These are phyloP conservation scores for Neodiprion lecontei DNA, from an alignment of 1,140 invertebrate species.

Conservation along the genomic window DNA sequence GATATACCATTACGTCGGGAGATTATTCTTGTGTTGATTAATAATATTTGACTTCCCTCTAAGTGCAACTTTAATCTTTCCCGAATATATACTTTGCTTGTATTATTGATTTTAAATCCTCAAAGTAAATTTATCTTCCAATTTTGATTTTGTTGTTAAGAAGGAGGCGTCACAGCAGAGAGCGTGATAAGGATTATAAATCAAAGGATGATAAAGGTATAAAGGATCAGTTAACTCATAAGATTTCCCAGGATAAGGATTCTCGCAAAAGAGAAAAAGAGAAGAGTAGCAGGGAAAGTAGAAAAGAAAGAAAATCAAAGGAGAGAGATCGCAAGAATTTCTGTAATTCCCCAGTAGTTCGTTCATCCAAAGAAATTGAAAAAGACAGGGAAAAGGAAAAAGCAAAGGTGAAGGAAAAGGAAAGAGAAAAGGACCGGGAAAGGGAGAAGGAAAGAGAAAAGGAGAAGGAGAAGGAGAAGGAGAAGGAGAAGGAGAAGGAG, in stretches of 20 bases:
- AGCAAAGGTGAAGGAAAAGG: constrained; percentile 38
- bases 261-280: constrained; percentile 12
- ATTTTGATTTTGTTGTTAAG: neutral
- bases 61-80: too few species aligned
- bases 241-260: neutral
- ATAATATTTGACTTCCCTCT: too few species aligned
- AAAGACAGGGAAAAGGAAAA: constrained; percentile 38
- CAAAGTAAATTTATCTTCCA: neutral
- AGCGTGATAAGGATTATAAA: constrained; percentile 17
- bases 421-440: constrained; percentile 23
- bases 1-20: too few species aligned
- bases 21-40: too few species aligned
- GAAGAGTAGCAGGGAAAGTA: constrained; percentile 29
- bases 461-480: constrained; percentile 24
- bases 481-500: constrained; percentile 25
- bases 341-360: neutral
- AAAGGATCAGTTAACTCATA: neutral
- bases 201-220: neutral
- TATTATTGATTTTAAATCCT: too few species aligned
- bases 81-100: too few species aligned
- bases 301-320: constrained; percentile 31
- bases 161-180: constrained; percentile 11
- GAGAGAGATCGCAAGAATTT: constrained; percentile 31
- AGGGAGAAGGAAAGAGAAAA: constrained; percentile 26
- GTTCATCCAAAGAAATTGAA: constrained; percentile 33